These are phyloP conservation scores for Aphelinus atriplicis DNA, from an alignment of 1,140 invertebrate species.

Conservation along the genomic window DNA sequence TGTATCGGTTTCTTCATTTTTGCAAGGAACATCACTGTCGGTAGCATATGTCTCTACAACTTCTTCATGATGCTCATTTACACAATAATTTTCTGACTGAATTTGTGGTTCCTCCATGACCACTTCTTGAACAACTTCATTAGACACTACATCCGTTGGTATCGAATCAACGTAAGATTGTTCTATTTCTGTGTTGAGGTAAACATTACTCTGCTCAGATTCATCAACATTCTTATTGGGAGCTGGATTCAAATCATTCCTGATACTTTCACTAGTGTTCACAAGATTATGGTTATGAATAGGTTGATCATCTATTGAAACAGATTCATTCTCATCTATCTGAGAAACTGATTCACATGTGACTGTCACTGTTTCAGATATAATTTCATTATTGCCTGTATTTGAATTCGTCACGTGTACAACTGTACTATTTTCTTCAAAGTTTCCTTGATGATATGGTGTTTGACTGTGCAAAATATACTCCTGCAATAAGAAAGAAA, in stretches of 20 bases:
- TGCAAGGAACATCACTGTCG: too few relatives aligned
- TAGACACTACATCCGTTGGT: not conserved
- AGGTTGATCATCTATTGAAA: constrained; percentile 20
- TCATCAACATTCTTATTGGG: constrained; percentile 1
- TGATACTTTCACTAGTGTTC: constrained; percentile 12
- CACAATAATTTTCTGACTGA: constrained; percentile 2
- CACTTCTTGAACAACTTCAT: not conserved
- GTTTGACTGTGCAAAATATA: constrained; percentile 5
- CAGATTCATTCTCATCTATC: constrained; percentile 14
- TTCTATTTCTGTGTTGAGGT: constrained; percentile 1
- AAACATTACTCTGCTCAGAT: constrained; percentile 1
- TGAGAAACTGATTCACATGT: constrained; percentile 15
- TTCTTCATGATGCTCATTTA: constrained; percentile 1
- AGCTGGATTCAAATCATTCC: constrained; percentile 3
- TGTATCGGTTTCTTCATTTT: not conserved
- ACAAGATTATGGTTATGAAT: constrained; percentile 1
- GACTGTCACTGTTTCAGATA: constrained; percentile 9
- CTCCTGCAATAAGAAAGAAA: constrained; percentile 22
- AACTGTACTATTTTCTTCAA: constrained; percentile 12
- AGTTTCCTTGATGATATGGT: constrained; percentile 11
- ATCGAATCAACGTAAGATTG: constrained; percentile 8
- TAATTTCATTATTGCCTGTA: constrained; percentile 5
- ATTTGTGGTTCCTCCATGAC: not conserved
- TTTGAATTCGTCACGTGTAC: not conserved
- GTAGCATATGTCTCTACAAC: not conserved